Evolutionary conservation across 2,888 invertebrate genomes (phyloP), one percentile per base, ranked within the genome.

Genomic region (Sinhomidia bicolor): DNA sequence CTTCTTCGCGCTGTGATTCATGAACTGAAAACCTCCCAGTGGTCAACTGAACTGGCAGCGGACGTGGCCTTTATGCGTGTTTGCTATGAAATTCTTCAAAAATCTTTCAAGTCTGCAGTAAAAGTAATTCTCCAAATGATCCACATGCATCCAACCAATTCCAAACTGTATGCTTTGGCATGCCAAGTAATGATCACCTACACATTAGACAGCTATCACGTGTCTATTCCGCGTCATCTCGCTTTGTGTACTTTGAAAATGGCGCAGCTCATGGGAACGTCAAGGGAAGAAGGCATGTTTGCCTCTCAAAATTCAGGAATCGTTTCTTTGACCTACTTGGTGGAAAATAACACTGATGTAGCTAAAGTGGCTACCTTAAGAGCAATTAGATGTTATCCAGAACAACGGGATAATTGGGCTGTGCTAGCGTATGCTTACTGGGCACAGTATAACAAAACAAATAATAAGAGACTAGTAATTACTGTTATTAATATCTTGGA

Each of bases 391-490:
- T 81, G 68, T 10, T 88, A 88, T 79, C 90, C 90, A 1, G 80
- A 89, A 14, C 84, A 90, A 60, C 78, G 90, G 29, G 90, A 91
- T 47, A 91, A 91, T 36, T 91, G 90, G 90, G 89, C 90, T 41
- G 87, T 90, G 1, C 47, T 91, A n/a, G 90, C 89, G 1, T 89
- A 85, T 62, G 89, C 89, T 4, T 90, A 85, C 47, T 91, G 90
- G 90, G 82, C 84, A 74, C 62, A 89, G 71, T 90, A 88, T 44
- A 85, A 68, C 23, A 84, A 89, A 51, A 51, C 83, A 29, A 80
- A 71, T 26, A 60, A 82, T 57, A 14, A 44, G 0, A 78, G 17
- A 47, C 12, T 79, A 7, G 78, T 85, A 17, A 29, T 88, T 26
- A 36, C 57, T 1, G 26, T 51, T 17, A 17, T 90, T 12, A 88